A percentile compares a stretch with the other conserved stretches of the same genome.
phyloP scores from a whole-genome alignment of 1,140 invertebrate species.

The Philopotamus ludificatus region DNA sequence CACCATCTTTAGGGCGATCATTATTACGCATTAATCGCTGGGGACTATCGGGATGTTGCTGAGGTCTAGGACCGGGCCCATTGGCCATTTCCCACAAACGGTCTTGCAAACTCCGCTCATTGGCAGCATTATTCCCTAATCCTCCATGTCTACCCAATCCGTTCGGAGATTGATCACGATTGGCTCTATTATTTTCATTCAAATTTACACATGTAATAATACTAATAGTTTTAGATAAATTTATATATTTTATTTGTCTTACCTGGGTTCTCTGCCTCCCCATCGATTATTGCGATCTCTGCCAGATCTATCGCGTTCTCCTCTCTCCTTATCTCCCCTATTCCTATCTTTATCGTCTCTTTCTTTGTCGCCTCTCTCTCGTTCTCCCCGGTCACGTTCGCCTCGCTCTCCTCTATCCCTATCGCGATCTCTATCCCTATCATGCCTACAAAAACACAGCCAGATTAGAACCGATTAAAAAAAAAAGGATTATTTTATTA shows the following conservation, averaged over 20 bases:
- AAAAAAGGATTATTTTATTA: background rate
- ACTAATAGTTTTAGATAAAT: background rate
- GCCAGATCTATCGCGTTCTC: slow-evolving; percentile 29
- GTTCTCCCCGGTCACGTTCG: slow-evolving; percentile 42
- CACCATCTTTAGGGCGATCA: slow-evolving; percentile 19
- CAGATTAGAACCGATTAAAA: background rate
- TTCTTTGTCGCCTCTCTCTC: slow-evolving; percentile 43
- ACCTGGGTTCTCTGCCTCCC: slow-evolving; percentile 43
- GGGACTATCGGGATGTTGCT: slow-evolving; percentile 19
- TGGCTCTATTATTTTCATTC: slow-evolving; percentile 30
- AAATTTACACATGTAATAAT: background rate
- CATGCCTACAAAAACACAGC: slow-evolving; percentile 22
- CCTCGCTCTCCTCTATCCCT: slow-evolving; percentile 16
- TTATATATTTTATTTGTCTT: slow-evolving; percentile 13
- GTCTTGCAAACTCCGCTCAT: slow-evolving; percentile 46
- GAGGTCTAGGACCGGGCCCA: slow-evolving; percentile 44
- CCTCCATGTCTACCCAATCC: slow-evolving; percentile 18
- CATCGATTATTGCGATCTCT: slow-evolving; percentile 39
- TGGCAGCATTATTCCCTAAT: slow-evolving; percentile 26
- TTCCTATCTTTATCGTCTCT: slow-evolving; percentile 30
- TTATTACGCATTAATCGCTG: background rate
- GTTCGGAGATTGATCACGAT: slow-evolving; percentile 48
- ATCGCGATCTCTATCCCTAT: slow-evolving; percentile 37
- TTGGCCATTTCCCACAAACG: slow-evolving; percentile 56
- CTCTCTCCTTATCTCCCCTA: too few species aligned